Evolutionary conservation across 2,797 vertebrate genomes (phyloP).

Genomic region (Dipus sagitta): DNA sequence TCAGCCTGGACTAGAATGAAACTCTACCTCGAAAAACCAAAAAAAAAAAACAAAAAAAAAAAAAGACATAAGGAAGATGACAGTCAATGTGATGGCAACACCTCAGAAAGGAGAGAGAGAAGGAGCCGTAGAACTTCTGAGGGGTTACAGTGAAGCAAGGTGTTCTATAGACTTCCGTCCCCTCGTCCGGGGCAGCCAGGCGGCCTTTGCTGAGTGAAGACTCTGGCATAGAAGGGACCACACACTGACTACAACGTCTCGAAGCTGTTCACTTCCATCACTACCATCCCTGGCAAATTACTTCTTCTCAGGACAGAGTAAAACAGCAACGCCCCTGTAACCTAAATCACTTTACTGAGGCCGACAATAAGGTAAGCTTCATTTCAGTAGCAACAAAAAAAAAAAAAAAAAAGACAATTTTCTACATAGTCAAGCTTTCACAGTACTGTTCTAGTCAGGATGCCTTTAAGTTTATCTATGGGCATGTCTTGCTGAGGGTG

Average conservation of each 20-base stretch:
- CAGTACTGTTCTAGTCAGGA: conserved; percentile 59
- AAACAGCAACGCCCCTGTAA: background rate
- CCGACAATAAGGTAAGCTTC: conserved; percentile 62
- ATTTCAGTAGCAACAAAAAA: conserved; percentile 47
- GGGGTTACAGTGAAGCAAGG: background rate
- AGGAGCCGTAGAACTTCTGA: conserved; percentile 2
- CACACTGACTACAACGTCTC: background rate
- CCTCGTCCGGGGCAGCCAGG: background rate
- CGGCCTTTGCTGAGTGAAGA: background rate
- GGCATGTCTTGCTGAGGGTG: conserved; percentile 52
- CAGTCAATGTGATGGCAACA: background rate
- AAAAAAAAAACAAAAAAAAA: too few species aligned
- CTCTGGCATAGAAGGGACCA: background rate
- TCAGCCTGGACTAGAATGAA: too few species aligned
- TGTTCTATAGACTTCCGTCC: background rate
- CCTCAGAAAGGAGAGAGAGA: background rate
- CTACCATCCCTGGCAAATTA: background rate
- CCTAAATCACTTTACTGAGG: conserved; percentile 54
- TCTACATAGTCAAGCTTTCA: conserved; percentile 65
- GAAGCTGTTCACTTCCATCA: background rate
- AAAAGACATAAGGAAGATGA: too few species aligned
- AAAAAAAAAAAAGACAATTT: conserved; percentile 33
- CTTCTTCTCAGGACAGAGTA: background rate
- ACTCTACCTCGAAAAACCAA: too few species aligned
- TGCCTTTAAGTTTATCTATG: conserved; percentile 73